A percentile compares a stretch with the other conserved stretches of the same genome.
Conservation (phyloP, 2,797 vertebrate genomes). For the Chanos chanos region DNA sequence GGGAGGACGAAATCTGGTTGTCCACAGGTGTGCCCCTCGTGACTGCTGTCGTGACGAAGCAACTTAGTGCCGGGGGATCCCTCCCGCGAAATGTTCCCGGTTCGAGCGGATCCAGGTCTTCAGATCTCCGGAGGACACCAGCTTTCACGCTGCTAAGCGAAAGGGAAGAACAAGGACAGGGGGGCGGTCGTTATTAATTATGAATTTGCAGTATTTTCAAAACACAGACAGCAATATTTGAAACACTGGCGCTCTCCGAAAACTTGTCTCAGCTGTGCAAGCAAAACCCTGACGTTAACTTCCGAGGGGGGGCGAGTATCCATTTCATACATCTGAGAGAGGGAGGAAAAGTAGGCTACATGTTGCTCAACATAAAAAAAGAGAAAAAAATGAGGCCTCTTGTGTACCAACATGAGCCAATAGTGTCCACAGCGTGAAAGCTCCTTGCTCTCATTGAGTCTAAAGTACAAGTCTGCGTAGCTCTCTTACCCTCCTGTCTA, state of each 20-base stretch:
- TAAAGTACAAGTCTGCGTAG: too few species aligned
- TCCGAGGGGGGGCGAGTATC: constrained; percentile 43
- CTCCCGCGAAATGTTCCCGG: constrained; percentile 3
- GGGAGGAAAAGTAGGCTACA: not conserved
- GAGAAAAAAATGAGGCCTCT: not conserved
- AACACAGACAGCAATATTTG: constrained; percentile 26
- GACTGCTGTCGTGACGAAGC: constrained; percentile 16
- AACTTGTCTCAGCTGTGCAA: constrained; percentile 44
- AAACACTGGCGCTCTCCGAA: constrained; percentile 24
- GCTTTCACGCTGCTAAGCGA: constrained; percentile 36
- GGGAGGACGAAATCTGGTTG: not conserved
- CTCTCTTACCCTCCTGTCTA: too few species aligned
- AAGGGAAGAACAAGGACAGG: constrained; percentile 25
- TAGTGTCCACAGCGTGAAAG: constrained; percentile 8
- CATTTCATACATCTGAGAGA: constrained; percentile 28
- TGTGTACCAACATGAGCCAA: not conserved
- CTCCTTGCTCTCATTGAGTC: constrained; percentile 17
- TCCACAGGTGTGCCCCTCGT: constrained; percentile 8
- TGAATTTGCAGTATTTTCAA: constrained; percentile 38
- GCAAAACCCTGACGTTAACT: constrained; percentile 25
- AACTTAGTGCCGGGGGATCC: constrained; percentile 20
- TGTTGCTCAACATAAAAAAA: constrained; percentile 1
- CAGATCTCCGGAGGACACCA: constrained; percentile 36
- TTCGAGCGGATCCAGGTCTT: constrained; percentile 23
- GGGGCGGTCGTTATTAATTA: constrained; percentile 33